Conservation (phyloP, 2,888 invertebrate genomes). For the Platycheirus rosarum region DNA sequence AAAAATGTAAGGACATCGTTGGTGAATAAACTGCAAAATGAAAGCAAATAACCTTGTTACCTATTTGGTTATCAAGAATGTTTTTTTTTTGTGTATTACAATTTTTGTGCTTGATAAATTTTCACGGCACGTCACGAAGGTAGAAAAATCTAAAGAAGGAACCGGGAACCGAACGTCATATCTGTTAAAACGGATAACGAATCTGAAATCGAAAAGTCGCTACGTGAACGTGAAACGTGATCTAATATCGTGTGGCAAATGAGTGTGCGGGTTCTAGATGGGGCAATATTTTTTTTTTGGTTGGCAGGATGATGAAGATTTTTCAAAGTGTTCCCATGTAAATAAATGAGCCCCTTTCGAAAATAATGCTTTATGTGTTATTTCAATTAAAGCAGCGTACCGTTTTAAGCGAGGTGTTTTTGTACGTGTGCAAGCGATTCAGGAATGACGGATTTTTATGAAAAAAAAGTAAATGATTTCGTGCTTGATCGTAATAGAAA, state of each 20-base stretch:
- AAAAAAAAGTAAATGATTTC: no score
- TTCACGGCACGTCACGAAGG: constrained; percentile 55
- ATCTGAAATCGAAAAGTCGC: constrained; percentile 64
- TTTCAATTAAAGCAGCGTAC: no score
- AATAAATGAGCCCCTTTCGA: not conserved
- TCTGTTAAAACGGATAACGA: constrained; percentile 56
- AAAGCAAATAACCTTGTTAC: constrained; percentile 59
- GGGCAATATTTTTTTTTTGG: not conserved
- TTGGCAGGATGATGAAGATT: constrained; percentile 22
- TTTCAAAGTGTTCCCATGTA: not conserved
- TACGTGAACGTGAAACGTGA: constrained; percentile 55
- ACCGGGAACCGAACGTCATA: constrained; percentile 24
- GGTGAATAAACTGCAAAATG: constrained; percentile 40
- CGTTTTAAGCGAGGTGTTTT: no score
- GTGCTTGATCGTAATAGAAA: no score
- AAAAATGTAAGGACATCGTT: constrained; percentile 38
- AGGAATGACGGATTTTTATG: no score
- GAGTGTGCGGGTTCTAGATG: not conserved
- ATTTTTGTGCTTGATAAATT: constrained; percentile 52
- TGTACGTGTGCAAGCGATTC: no score
- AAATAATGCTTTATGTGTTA: not conserved
- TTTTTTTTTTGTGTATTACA: constrained; percentile 28
- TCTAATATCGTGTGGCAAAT: constrained; percentile 57
- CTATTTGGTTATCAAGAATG: constrained; percentile 57
- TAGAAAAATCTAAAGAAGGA: constrained; percentile 48